These are phyloP conservation scores for Portunus trituberculatus DNA, from an alignment of 1,140 invertebrate species.

Conservation along the genomic window DNA sequence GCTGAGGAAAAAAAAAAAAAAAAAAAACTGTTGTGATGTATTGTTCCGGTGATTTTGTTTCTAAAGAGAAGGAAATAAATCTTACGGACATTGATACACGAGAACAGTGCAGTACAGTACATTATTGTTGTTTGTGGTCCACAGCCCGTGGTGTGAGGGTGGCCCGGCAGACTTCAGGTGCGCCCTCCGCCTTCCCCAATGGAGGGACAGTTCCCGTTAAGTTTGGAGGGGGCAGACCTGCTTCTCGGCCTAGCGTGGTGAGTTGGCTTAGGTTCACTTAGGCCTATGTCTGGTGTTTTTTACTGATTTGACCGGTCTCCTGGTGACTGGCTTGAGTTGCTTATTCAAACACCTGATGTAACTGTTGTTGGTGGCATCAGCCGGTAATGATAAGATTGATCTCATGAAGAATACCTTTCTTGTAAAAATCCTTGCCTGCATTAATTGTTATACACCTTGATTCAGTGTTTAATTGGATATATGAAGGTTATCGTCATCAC, in stretches of 20 bases:
- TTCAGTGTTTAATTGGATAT: no score
- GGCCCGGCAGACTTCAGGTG: neutral
- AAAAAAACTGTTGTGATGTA: neutral
- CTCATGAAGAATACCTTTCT: no score
- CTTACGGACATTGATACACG: neutral
- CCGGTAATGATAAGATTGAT: no score
- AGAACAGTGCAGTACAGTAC: neutral
- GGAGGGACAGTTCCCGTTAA: neutral
- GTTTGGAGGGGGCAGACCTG: neutral
- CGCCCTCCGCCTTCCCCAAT: neutral
- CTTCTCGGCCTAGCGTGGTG: neutral
- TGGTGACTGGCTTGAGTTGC: no score
- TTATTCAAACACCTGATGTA: no score
- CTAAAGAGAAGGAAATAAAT: no score
- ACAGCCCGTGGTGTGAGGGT: neutral
- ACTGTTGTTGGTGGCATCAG: no score
- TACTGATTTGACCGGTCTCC: no score
- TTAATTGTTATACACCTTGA: no score
- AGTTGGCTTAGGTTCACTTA: neutral
- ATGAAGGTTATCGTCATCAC: neutral
- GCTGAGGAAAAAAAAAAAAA: neutral
- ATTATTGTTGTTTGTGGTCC: neutral
- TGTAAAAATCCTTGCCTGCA: no score
- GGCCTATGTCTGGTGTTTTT: no score
- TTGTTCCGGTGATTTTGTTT: neutral